Base-by-base conservation (phyloP, 1,140 invertebrate species). In the Arion vulgaris region DNA sequence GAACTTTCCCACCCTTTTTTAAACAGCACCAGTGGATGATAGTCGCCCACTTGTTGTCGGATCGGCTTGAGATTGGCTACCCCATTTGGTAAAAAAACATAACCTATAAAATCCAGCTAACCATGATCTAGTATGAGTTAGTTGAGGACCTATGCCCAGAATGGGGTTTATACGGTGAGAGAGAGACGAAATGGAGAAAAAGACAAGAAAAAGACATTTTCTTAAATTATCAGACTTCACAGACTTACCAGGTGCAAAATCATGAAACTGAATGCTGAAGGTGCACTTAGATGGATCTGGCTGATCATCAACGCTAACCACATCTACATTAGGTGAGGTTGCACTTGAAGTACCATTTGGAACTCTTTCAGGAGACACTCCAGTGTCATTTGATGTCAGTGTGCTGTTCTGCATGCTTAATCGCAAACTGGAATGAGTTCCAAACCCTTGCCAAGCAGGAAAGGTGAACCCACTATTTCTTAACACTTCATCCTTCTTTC, bases 251-350 rank as follows among this genome's bases (percentile, higher is more conserved):
- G 69, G 49, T 9, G 41, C 41, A 74, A 80, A 80, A 26, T 80
- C 78, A 72, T 80, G 78, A 53, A 81, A 81, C 49, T 81, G 80
- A 53, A 81, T 81, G 71, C 80, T 81, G 32, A 81, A 73, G 1
- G 49, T 81, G 49, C 71, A 81, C 39, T 81, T 81, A 1, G 80
- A 53, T 39, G 69, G 69, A 51, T 81, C 80, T 38, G 69, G 41
- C 51, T 73, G 80, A 26, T 81, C 80, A 66, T 81, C 80, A 28
- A 81, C 71, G 62, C 80, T 81, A 19, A 81, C 80, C 1, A 81
- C 80, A 74, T 81, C 80, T 7, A 81, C 38, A 45, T 81, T 81
- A 17, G 80, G 80, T 69, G 80, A 81, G 26, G 80, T 17, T 36
- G 80, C 39, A 51, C 49, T 57, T 9, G 51, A 74, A 1, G 69